A percentile compares a stretch with the other conserved stretches of the same genome.
Conservation (phyloP, 2,113 vertebrate species). For the Nerophis lumbriciformis region DNA sequence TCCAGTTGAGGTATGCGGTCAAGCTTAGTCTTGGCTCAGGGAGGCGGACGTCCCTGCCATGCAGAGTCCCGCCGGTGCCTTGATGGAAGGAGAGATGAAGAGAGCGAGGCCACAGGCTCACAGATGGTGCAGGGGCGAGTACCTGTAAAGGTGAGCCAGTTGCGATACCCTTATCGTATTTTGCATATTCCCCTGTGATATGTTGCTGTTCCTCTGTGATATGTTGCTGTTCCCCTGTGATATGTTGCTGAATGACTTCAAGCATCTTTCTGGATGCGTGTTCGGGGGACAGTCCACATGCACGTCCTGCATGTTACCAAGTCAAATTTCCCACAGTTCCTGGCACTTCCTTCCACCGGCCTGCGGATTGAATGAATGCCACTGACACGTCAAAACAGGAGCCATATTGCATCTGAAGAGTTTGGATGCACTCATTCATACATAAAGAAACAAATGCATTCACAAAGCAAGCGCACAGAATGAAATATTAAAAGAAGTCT, state of each 20-base stretch:
- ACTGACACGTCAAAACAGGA: conserved; percentile 6
- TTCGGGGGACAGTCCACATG: conserved; percentile 27
- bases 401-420: conserved; percentile 1
- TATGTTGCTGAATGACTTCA: conserved; percentile 6
- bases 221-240: not conserved
- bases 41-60: too few species aligned
- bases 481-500: conserved; percentile 33
- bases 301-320: conserved; percentile 2
- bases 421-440: not conserved
- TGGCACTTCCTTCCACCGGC: not conserved
- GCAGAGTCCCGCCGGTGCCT: too few species aligned
- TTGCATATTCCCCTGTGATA: too few species aligned
- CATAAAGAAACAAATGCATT: conserved; percentile 5
- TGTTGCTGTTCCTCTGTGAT: too few species aligned
- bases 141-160: too few species aligned
- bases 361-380: not conserved
- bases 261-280: conserved; percentile 21
- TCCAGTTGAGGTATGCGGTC: too few species aligned
- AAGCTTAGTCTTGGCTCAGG: too few species aligned
- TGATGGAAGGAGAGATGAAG: too few species aligned
- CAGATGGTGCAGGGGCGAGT: too few species aligned
- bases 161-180: too few species aligned
- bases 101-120: too few species aligned
- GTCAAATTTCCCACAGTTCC: conserved; percentile 17
- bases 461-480: conserved; percentile 19